phyloP scores from a whole-genome alignment of 2,797 vertebrate species.

The Macroramphosus scolopax region DNA sequence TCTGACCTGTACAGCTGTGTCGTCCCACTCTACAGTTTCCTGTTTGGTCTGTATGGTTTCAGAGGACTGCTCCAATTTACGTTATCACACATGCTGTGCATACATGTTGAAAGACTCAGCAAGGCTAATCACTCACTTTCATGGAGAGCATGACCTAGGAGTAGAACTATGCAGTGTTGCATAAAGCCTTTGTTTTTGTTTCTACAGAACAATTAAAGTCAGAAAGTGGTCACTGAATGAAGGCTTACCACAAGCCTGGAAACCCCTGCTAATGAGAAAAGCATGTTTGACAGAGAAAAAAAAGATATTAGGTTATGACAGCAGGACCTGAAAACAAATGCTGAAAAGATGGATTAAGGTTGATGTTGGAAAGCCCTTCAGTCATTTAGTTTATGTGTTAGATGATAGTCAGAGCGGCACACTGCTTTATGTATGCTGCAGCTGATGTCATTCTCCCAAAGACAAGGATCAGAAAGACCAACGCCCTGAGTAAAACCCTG shows the following conservation, averaged over 20 bases:
- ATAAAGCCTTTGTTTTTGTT: not conserved
- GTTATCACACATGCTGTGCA: conserved; percentile 1
- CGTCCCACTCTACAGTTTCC: conserved; percentile 27
- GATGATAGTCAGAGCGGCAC: conserved; percentile 15
- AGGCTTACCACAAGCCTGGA: too few relatives aligned
- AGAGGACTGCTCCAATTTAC: conserved; percentile 1
- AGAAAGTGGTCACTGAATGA: too few relatives aligned
- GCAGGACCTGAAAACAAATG: conserved; percentile 2
- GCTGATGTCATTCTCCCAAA: too few relatives aligned
- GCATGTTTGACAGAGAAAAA: conserved; percentile 16
- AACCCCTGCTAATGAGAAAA: conserved; percentile 29
- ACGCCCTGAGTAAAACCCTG: too few relatives aligned
- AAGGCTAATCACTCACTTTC: too few relatives aligned
- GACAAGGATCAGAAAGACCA: too few relatives aligned
- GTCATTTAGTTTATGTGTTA: conserved; percentile 22
- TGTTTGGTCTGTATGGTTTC: conserved; percentile 3
- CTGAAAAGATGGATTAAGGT: not conserved
- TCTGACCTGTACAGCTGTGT: conserved; percentile 31
- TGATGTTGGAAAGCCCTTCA: conserved; percentile 1
- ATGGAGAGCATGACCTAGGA: not conserved
- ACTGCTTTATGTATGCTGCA: conserved; percentile 2
- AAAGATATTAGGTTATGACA: not conserved
- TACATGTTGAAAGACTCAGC: too few relatives aligned
- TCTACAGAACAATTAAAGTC: too few relatives aligned
- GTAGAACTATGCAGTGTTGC: not conserved